phyloP scores from a whole-genome alignment of 2,888 invertebrate genomes.

The Lypha dubia region DNA sequence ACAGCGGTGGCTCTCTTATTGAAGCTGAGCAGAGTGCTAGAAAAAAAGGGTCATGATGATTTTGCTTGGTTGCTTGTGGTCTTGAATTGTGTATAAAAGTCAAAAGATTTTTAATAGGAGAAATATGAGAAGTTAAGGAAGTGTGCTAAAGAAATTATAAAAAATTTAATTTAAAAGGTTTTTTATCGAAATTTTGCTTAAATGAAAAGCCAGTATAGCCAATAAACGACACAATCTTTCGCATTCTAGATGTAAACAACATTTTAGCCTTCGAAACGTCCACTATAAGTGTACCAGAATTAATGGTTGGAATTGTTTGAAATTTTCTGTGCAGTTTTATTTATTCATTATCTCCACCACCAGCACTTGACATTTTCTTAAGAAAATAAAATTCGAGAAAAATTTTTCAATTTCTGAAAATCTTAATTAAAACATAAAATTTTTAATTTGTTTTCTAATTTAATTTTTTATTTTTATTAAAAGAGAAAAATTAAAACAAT shows the following conservation, averaged over 20 bases:
- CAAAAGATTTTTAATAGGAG: background rate
- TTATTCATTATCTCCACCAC: too few species aligned
- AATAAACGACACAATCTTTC: too few species aligned
- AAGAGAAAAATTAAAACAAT: background rate
- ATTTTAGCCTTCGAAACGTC: too few species aligned
- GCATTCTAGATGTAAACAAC: too few species aligned
- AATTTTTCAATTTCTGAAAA: background rate
- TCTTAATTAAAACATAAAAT: background rate
- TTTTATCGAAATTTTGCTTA: background rate
- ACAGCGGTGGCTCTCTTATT: background rate
- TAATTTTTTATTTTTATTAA: too few species aligned
- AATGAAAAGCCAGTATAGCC: too few species aligned
- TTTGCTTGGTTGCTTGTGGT: background rate
- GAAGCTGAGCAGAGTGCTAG: background rate
- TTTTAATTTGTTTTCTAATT: too few species aligned
- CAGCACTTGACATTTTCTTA: background rate
- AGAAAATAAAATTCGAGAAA: background rate
- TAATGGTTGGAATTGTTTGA: too few species aligned
- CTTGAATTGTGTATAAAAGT: background rate
- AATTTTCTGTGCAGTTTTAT: too few species aligned
- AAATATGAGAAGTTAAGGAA: background rate
- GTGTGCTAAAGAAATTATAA: background rate
- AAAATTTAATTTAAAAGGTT: background rate
- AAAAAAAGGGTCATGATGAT: constrained; percentile 19
- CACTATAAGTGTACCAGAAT: too few species aligned